A percentile compares a stretch with the other conserved stretches of the same genome.
Conservation (phyloP, 1,140 invertebrate species). For the Drosophila pectinifera region DNA sequence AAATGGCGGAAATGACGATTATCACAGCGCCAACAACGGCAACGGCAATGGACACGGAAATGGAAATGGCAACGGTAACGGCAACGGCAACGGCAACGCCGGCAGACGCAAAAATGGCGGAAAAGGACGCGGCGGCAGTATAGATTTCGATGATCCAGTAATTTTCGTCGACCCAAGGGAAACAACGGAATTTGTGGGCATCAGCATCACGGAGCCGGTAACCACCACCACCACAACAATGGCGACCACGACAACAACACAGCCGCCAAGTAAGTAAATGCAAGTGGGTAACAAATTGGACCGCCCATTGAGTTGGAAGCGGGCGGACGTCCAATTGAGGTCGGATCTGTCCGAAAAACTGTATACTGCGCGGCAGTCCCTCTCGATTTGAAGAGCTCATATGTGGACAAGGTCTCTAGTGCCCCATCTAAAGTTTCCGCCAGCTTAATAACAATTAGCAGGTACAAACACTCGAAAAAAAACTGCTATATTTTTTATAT, state of each 20-base stretch:
- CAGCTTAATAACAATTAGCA: slow-evolving; percentile 51
- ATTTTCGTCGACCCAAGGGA: slow-evolving; percentile 85
- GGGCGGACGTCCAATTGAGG: slow-evolving; percentile 17
- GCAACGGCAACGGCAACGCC: slow-evolving; percentile 77
- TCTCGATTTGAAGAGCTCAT: slow-evolving; percentile 1
- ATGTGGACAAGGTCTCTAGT: neutral
- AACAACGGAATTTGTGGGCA: slow-evolving; percentile 86
- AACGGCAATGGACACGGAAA: slow-evolving; percentile 78
- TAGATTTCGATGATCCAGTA: slow-evolving; percentile 82
- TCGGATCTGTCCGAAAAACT: slow-evolving; percentile 17
- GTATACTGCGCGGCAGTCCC: neutral
- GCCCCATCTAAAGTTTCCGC: slow-evolving; percentile 40
- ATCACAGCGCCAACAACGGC: slow-evolving; percentile 86
- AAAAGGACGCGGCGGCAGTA: slow-evolving; percentile 85
- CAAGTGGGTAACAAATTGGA: slow-evolving; percentile 49
- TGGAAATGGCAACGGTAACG: slow-evolving; percentile 85
- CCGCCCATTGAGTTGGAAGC: slow-evolving; percentile 15
- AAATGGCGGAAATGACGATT: slow-evolving; percentile 85
- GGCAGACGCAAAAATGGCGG: slow-evolving; percentile 73
- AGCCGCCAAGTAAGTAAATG: slow-evolving; percentile 88
- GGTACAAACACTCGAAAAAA: neutral
- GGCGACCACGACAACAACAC: slow-evolving; percentile 88
- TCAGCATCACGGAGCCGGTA: slow-evolving; percentile 85
- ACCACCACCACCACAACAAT: slow-evolving; percentile 86
- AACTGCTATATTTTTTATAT: too few species aligned